phyloP scores from a whole-genome alignment of 2,888 invertebrate genomes.

The Tenodera sinensis region DNA sequence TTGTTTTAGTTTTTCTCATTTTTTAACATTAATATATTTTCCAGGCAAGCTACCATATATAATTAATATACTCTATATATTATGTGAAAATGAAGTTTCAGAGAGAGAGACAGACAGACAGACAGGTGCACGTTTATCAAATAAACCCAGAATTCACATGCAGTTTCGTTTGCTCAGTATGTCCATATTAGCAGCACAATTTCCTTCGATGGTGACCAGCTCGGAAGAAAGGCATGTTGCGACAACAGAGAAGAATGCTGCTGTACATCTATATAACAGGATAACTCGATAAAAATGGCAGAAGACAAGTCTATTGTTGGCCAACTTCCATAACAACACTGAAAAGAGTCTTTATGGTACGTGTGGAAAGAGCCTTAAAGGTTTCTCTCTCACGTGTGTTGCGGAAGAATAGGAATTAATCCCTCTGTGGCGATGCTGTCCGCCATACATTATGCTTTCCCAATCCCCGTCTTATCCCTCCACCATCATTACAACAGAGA shows the following conservation, averaged over 20 bases:
- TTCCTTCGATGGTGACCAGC: too few relatives aligned
- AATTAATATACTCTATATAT: too few relatives aligned
- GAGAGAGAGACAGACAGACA: too few relatives aligned
- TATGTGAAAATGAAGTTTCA: too few relatives aligned
- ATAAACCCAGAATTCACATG: too few relatives aligned
- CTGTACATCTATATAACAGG: not conserved
- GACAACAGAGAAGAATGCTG: not conserved
- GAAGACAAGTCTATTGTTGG: not conserved
- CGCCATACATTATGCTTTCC: slow-evolving; percentile 1
- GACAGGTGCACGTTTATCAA: too few relatives aligned
- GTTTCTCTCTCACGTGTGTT: not conserved
- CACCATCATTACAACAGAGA: not conserved
- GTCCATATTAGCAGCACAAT: too few relatives aligned
- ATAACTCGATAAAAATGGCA: not conserved
- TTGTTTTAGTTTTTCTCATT: too few relatives aligned
- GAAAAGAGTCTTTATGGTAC: not conserved
- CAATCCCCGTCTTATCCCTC: not conserved
- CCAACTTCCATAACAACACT: not conserved
- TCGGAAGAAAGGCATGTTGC: not conserved
- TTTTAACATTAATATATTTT: too few relatives aligned
- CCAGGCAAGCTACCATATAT: too few relatives aligned
- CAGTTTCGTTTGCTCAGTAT: too few relatives aligned
- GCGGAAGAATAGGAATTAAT: not conserved
- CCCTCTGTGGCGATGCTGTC: not conserved
- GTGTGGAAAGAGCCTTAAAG: not conserved